Percentiles rank a stretch among this genome's conserved stretches.
phyloP scores from a whole-genome alignment of 2,888 invertebrate species.

The Scaeva pyrastri region DNA sequence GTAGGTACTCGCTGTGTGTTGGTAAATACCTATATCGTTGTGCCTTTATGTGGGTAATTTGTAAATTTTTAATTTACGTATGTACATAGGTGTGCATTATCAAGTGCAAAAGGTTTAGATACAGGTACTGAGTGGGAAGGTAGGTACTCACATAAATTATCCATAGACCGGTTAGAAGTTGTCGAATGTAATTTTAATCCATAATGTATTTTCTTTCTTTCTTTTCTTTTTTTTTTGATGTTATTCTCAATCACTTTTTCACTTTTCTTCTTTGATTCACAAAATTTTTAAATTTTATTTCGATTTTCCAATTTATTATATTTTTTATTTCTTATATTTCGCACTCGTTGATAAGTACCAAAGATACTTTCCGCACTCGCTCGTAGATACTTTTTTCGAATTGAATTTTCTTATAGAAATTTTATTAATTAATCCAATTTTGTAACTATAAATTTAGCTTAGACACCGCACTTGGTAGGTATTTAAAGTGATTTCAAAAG shows the following conservation, averaged over 20 bases:
- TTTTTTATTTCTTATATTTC: slow-evolving; percentile 13
- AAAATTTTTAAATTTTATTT: slow-evolving; percentile 6
- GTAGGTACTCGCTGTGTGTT: too few species aligned
- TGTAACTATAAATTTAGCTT: neutral
- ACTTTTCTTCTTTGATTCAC: slow-evolving; percentile 16
- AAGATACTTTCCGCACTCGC: slow-evolving; percentile 39
- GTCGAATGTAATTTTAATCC: slow-evolving; percentile 68
- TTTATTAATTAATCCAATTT: slow-evolving; percentile 33
- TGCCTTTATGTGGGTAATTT: slow-evolving; percentile 25
- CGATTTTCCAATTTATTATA: neutral
- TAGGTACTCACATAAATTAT: slow-evolving; percentile 66
- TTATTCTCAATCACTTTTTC: slow-evolving; percentile 4
- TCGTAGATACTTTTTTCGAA: slow-evolving; percentile 19
- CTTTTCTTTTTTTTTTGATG: slow-evolving; percentile 15
- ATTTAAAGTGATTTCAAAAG: neutral
- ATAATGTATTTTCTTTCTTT: slow-evolving; percentile 41
- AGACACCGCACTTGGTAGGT: slow-evolving; percentile 4
- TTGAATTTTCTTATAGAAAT: slow-evolving; percentile 22
- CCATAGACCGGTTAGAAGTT: slow-evolving; percentile 65
- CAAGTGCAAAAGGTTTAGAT: slow-evolving; percentile 6
- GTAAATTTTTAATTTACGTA: slow-evolving; percentile 47
- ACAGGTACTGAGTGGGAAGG: too few species aligned
- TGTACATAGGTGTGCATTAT: neutral
- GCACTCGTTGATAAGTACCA: slow-evolving; percentile 39
- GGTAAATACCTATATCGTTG: neutral